Conservation (phyloP, 2,888 invertebrate species). For the Caenorhabditis plicata region DNA sequence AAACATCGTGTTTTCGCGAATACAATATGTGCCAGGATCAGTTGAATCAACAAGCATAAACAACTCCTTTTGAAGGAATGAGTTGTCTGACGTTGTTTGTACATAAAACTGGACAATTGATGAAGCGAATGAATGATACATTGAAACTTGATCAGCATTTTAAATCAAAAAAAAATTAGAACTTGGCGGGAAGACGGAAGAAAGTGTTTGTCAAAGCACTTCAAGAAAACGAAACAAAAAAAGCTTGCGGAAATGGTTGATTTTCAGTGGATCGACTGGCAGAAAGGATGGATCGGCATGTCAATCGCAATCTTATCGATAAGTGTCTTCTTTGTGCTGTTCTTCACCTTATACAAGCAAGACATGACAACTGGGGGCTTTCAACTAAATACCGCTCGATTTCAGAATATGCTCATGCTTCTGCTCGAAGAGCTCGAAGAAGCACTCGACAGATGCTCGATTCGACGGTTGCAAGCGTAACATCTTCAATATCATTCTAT, state of each 20-base stretch:
- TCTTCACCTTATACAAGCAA: conserved; percentile 56
- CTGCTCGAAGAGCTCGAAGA: conserved; percentile 37
- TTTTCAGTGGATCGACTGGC: conserved; percentile 62
- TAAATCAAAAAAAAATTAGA: too few relatives aligned
- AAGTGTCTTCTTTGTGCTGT: conserved; percentile 52
- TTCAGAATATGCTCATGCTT: conserved; percentile 52
- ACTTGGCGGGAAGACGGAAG: too few relatives aligned
- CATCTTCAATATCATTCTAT: conserved; percentile 49
- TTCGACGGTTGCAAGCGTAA: conserved; percentile 57
- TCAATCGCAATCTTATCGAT: conserved; percentile 41
- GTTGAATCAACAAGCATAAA: too few relatives aligned
- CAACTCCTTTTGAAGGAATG: too few relatives aligned
- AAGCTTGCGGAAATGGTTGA: too few relatives aligned
- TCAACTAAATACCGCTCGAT: not conserved
- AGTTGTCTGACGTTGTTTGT: too few relatives aligned
- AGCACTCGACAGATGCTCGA: conserved; percentile 46
- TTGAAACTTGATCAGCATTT: too few relatives aligned
- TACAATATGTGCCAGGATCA: too few relatives aligned
- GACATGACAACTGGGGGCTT: not conserved
- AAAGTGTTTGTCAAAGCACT: too few relatives aligned
- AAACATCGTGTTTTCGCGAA: too few relatives aligned
- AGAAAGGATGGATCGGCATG: conserved; percentile 54
- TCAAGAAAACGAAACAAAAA: too few relatives aligned
- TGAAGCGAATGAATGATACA: not conserved
- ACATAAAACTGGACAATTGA: not conserved